These are phyloP conservation scores for Acyrthosiphon pisum DNA, from an alignment of 1,140 invertebrate species.

Conservation along the genomic window DNA sequence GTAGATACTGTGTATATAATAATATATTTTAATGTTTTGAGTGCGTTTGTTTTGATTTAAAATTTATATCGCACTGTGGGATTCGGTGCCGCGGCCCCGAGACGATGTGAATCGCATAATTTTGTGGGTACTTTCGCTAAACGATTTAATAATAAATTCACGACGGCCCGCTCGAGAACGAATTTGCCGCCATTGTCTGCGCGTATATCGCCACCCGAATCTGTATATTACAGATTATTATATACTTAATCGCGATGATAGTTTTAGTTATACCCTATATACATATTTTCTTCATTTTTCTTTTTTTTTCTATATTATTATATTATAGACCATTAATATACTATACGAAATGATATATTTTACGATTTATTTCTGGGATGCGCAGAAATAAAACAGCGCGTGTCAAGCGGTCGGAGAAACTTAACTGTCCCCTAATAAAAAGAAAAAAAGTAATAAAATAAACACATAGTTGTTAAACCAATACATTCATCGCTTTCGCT, in stretches of 20 bases:
- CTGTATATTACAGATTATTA: background rate
- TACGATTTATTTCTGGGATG: background rate
- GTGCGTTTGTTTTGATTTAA: background rate
- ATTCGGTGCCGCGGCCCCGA: background rate
- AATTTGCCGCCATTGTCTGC: background rate
- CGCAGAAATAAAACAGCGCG: background rate
- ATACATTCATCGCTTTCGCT: too few relatives aligned
- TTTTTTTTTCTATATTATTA: background rate
- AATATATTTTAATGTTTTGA: background rate
- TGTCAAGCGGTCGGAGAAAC: background rate
- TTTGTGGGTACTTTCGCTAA: background rate
- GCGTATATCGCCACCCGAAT: background rate
- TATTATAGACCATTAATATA: background rate
- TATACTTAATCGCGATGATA: background rate
- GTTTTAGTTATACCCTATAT: too few relatives aligned
- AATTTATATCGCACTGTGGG: background rate
- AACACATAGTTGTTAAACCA: too few relatives aligned
- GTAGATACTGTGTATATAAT: background rate
- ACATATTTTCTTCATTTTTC: too few relatives aligned
- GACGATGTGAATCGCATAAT: background rate
- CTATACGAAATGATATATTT: too few relatives aligned
- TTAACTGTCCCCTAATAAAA: background rate
- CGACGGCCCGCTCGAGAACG: background rate
- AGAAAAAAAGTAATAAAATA: background rate
- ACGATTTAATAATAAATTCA: constrained; percentile 5